Base-by-base conservation (phyloP, 2,113 vertebrate genomes). In the Pseudorasbora parva region DNA sequence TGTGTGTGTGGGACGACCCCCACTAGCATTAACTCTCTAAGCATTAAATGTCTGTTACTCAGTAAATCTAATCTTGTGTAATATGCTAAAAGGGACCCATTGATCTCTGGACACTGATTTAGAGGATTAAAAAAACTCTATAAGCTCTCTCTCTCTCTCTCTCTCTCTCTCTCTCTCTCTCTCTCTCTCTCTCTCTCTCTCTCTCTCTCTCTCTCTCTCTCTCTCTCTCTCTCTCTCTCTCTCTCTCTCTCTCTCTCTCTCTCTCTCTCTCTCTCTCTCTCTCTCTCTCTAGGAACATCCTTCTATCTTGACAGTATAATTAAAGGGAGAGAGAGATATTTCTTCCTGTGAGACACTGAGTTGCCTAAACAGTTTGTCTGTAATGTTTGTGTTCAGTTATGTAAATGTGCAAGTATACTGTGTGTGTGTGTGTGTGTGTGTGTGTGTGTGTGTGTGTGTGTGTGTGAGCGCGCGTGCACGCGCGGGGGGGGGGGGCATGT, bases 101-200 rank as follows among this genome's bases (percentile, higher is more conserved):
- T 83, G 88, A 88, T 87, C 88, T 89, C 87, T 79, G 82, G 78
- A 78, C 12, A 80, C 85, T 82, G 81, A 66, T 87, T 81, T 82
- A 51, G 64, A 64, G 43, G 60, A 84, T 79, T 19, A 64, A 73
- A 89, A 91, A 85, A 1, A n/a, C n/a, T n/a, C n/a, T n/a, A n/a
- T n/a, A n/a, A n/a, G n/a, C 88, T 92, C 85, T 90, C 84, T 90
- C 72, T 15, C 17, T 33, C 33, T 33, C 33, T 33, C 33, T 33
- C 33, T 33, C 80, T 6, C 30, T 71, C 86, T 12, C 88, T 92
- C 85, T 90, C 84, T 90, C 72, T 15, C 17, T 33, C 33, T 33
- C 33, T 33, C 33, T 33, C 33, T 33, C 33, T 33, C 33, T 33
- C 33, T 33, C 33, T 33, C 33, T 33, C 33, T 33, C 33, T 33